These are phyloP conservation scores for Corydoras sp. DNA, from an alignment of 2,113 vertebrate genomes.

Conservation along the genomic window DNA sequence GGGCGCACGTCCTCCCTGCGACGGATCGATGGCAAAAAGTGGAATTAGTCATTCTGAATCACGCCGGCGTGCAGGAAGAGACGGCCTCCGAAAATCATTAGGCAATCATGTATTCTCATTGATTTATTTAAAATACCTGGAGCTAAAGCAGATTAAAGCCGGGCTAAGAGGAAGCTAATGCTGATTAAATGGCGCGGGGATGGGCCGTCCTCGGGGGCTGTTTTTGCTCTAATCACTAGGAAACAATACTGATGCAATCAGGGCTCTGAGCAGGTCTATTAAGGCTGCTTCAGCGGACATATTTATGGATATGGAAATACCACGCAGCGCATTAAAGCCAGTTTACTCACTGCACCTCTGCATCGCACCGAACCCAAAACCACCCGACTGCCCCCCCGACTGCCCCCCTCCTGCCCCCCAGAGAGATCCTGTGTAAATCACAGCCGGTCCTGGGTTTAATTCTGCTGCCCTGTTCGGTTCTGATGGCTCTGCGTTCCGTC, in stretches of 20 bases:
- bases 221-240: slow-evolving; percentile 95
- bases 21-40: slow-evolving; percentile 93
- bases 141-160: slow-evolving; percentile 96
- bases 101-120: slow-evolving; percentile 99
- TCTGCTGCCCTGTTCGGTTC: neutral
- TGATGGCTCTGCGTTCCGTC: neutral
- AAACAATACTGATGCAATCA: slow-evolving; percentile 98
- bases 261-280: slow-evolving; percentile 95
- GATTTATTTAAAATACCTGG: slow-evolving; percentile 99
- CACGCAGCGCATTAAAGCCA: slow-evolving; percentile 86
- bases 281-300: slow-evolving; percentile 90
- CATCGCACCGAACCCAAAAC: slow-evolving; percentile 77
- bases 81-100: slow-evolving; percentile 99
- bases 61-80: slow-evolving; percentile 91
- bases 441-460: slow-evolving; percentile 1
- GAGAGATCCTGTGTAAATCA: slow-evolving; percentile 10
- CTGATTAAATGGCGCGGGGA: slow-evolving; percentile 97
- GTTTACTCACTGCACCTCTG: slow-evolving; percentile 76
- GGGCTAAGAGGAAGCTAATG: slow-evolving; percentile 92
- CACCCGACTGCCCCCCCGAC: slow-evolving; percentile 52
- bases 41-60: slow-evolving; percentile 99
- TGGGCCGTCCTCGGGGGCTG: slow-evolving; percentile 78
- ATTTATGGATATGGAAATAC: slow-evolving; percentile 97
- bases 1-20: slow-evolving; percentile 64
- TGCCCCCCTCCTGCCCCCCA: slow-evolving; percentile 27